Percentiles rank a stretch among this genome's conserved stretches.
Evolutionary conservation across 2,888 invertebrate species (phyloP).

Genomic region (Apoda limacodes): DNA sequence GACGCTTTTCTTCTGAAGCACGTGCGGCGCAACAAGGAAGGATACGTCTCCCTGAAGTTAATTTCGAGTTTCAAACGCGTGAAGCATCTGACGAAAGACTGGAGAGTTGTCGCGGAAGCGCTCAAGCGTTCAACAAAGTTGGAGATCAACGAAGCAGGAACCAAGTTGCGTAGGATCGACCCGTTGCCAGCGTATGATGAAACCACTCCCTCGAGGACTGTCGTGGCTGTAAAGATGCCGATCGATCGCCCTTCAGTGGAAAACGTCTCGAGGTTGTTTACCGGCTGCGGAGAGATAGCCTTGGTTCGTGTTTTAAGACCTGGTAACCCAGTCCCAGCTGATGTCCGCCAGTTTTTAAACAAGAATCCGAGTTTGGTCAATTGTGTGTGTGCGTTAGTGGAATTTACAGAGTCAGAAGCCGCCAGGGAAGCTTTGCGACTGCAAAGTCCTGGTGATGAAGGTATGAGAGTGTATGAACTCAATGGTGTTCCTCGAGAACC

Average conservation of each 20-base stretch:
- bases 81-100: constrained; percentile 93
- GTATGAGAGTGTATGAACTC: constrained; percentile 82
- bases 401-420: constrained; percentile 89
- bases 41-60: constrained; percentile 93
- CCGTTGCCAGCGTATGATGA: constrained; percentile 92
- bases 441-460: constrained; percentile 66
- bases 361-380: constrained; percentile 90
- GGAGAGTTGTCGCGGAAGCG: constrained; percentile 91
- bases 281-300: constrained; percentile 89
- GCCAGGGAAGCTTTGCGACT: constrained; percentile 85
- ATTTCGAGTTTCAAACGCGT: constrained; percentile 96
- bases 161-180: constrained; percentile 87
- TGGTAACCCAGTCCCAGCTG: constrained; percentile 90
- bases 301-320: constrained; percentile 88
- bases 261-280: constrained; percentile 91
- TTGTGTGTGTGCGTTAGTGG: constrained; percentile 89
- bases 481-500: constrained; percentile 79
- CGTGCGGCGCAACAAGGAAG: constrained; percentile 94
- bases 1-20: constrained; percentile 96
- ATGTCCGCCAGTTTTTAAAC: constrained; percentile 90
- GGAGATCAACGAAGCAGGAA: constrained; percentile 91
- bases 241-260: constrained; percentile 88
- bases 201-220: constrained; percentile 91
- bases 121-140: constrained; percentile 81
- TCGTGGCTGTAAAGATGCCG: constrained; percentile 88